Percentiles rank a stretch among this genome's conserved stretches.
These are phyloP conservation scores for Periophthalmus magnuspinnatus DNA, from an alignment of 2,797 vertebrate genomes.

Conservation along the genomic window DNA sequence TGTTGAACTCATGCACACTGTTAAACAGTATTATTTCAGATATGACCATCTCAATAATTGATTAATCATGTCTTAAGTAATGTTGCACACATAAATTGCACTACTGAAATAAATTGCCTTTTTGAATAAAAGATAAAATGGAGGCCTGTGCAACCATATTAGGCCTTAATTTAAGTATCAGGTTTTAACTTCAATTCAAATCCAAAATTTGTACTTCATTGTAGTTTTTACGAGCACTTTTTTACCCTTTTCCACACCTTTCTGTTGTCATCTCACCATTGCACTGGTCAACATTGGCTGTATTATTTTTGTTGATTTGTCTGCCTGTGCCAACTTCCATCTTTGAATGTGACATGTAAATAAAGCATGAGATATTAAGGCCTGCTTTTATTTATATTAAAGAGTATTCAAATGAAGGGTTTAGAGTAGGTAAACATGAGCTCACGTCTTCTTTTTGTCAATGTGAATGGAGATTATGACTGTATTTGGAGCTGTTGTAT, in stretches of 20 bases:
- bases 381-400: conserved; percentile 71
- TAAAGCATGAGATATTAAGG: conserved; percentile 74
- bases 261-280: conserved; percentile 37
- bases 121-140: neutral
- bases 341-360: conserved; percentile 74
- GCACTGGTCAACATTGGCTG: conserved; percentile 51
- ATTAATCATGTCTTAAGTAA: neutral
- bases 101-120: neutral
- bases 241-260: conserved; percentile 12
- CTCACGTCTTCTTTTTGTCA: conserved; percentile 57
- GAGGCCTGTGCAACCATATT: neutral
- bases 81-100: neutral
- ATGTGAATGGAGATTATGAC: conserved; percentile 63
- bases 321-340: conserved; percentile 38
- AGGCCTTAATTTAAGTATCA: neutral
- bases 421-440: conserved; percentile 51
- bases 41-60: neutral
- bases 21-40: neutral
- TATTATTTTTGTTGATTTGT: conserved; percentile 18
- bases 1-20: neutral
- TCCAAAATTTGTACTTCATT: conserved; percentile 3
- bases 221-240: conserved; percentile 23
- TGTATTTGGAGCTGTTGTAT: conserved; percentile 65
- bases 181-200: conserved; percentile 1
- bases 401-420: conserved; percentile 60